Conservation (phyloP, 1,140 invertebrate genomes). For the Dufourea novaeangliae region DNA sequence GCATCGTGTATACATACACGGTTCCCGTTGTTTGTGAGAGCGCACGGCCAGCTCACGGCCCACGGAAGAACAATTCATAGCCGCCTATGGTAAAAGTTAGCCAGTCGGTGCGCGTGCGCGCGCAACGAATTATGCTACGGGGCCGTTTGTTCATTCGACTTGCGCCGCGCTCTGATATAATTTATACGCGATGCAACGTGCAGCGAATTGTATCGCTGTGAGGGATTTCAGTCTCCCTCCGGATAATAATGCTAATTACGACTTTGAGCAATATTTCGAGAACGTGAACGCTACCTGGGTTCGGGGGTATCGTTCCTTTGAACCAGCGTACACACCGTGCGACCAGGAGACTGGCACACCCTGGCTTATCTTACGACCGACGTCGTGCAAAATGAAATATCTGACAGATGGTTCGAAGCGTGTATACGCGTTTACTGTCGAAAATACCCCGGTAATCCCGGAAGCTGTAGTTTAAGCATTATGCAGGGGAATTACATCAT, state of each 20-base stretch:
- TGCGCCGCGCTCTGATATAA: constrained; percentile 34
- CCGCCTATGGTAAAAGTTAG: constrained; percentile 27
- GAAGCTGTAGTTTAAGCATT: constrained; percentile 20
- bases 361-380: not conserved
- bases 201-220: constrained; percentile 33
- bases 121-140: not conserved
- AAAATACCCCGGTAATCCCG: constrained; percentile 4
- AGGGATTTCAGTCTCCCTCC: constrained; percentile 10
- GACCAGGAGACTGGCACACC: too few species aligned
- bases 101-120: not conserved
- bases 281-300: constrained; percentile 16
- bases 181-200: constrained; percentile 47
- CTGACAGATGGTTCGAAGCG: constrained; percentile 11
- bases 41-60: too few species aligned
- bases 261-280: constrained; percentile 46
- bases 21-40: too few species aligned
- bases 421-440: not conserved
- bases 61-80: constrained; percentile 37
- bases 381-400: constrained; percentile 27
- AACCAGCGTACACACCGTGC: not conserved
- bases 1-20: too few species aligned
- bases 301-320: not conserved
- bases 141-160: constrained; percentile 38
- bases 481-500: constrained; percentile 9
- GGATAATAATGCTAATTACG: constrained; percentile 46